These are phyloP conservation scores for Eulemur rubriventer DNA, from an alignment of 2,797 vertebrate genomes.

Conservation along the genomic window DNA sequence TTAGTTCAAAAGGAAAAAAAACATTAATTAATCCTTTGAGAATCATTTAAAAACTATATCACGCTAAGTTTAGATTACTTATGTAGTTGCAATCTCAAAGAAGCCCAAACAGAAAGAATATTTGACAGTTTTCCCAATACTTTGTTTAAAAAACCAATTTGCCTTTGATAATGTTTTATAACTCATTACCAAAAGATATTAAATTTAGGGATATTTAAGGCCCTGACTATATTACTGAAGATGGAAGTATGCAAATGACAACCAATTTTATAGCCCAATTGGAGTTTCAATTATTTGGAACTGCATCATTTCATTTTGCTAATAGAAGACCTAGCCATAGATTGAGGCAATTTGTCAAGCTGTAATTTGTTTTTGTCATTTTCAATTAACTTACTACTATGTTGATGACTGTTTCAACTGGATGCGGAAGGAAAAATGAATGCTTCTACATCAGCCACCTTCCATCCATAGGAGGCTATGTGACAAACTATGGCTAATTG, in stretches of 20 bases:
- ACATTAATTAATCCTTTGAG: constrained; percentile 5
- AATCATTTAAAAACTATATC: not conserved
- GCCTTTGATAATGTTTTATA: not conserved
- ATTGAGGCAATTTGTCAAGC: not conserved
- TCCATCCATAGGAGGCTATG: not conserved
- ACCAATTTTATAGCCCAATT: not conserved
- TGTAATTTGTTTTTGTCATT: constrained; percentile 27
- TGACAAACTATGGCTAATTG: not conserved
- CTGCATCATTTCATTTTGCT: not conserved
- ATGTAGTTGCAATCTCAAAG: not conserved
- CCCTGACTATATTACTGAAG: not conserved
- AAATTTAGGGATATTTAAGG: not conserved
- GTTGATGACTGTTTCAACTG: constrained; percentile 4
- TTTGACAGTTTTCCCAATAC: not conserved
- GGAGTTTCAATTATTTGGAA: not conserved
- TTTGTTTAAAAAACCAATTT: not conserved
- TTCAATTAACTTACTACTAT: not conserved
- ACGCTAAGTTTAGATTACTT: not conserved
- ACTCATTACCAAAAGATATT: not conserved
- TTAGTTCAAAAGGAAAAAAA: constrained; percentile 43
- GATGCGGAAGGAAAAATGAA: not conserved
- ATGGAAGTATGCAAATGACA: not conserved
- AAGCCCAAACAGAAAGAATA: not conserved
- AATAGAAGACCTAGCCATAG: not conserved
- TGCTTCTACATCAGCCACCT: not conserved